Evolutionary conservation across 1,140 invertebrate genomes (phyloP).

Genomic region (Marisa cornuarietis): DNA sequence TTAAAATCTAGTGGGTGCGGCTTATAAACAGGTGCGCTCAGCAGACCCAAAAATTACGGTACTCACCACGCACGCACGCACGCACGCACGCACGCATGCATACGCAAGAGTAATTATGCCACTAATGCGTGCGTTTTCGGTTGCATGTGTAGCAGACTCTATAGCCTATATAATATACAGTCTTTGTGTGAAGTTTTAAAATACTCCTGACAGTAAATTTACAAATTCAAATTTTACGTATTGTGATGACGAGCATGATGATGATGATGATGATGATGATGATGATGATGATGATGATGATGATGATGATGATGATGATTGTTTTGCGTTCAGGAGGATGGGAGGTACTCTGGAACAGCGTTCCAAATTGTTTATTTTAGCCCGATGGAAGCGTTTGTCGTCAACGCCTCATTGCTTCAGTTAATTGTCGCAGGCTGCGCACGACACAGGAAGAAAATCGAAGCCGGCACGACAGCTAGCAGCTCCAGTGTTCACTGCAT

Average conservation of each 20-base stretch:
- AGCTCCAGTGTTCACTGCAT: not conserved
- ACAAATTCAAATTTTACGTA: not conserved
- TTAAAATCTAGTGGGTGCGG: no score
- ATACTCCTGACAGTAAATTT: not conserved
- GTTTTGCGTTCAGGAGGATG: not conserved
- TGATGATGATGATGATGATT: slow-evolving; percentile 24
- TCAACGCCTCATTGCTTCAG: slow-evolving; percentile 8
- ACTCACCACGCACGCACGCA: no score
- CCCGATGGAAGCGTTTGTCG: slow-evolving; percentile 13
- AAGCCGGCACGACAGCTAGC: not conserved
- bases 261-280: slow-evolving; percentile 27
- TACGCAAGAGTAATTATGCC: not conserved
- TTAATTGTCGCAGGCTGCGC: slow-evolving; percentile 11
- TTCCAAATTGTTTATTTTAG: slow-evolving; percentile 3
- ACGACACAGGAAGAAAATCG: slow-evolving; percentile 6
- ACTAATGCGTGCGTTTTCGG: not conserved
- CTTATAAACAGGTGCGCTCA: no score
- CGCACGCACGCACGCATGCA: not conserved
- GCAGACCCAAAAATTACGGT: no score
- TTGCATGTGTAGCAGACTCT: not conserved
- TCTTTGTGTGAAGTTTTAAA: not conserved
- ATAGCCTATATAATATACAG: not conserved
- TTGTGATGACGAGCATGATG: not conserved
- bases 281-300: slow-evolving; percentile 36
- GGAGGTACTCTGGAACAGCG: not conserved